These are phyloP conservation scores for Pseudomugil gertrudae DNA, from an alignment of 2,797 vertebrate genomes.

Conservation along the genomic window DNA sequence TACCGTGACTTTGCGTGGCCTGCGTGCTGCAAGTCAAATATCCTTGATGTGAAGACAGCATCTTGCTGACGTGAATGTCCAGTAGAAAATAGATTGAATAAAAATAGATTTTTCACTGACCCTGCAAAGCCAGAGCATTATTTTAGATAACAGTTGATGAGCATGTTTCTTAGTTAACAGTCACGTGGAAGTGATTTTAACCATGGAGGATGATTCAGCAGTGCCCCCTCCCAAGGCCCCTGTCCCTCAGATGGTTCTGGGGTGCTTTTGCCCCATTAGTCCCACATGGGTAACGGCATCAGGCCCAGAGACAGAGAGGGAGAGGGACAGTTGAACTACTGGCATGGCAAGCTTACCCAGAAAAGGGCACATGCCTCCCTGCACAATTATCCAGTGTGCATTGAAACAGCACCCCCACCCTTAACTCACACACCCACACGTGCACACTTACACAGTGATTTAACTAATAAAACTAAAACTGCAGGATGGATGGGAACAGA, in stretches of 20 bases:
- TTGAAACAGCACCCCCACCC: constrained; percentile 68
- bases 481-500: constrained; percentile 64
- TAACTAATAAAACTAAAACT: constrained; percentile 74
- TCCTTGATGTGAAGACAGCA: not conserved
- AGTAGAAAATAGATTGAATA: constrained; percentile 15
- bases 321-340: constrained; percentile 62
- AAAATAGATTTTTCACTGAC: constrained; percentile 34
- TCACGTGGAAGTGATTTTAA: constrained; percentile 54
- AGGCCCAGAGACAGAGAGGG: constrained; percentile 32
- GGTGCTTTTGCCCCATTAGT: constrained; percentile 66
- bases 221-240: constrained; percentile 48
- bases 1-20: not conserved
- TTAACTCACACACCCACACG: constrained; percentile 34
- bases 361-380: constrained; percentile 78
- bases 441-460: constrained; percentile 58
- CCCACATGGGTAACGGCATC: constrained; percentile 63
- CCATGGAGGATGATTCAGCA: constrained; percentile 66
- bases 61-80: constrained; percentile 9
- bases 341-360: constrained; percentile 72
- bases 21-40: constrained; percentile 8
- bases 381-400: constrained; percentile 74
- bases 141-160: constrained; percentile 22
- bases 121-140: constrained; percentile 26
- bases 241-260: constrained; percentile 50
- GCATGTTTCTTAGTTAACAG: constrained; percentile 24